Conservation (phyloP, 1,140 invertebrate genomes). For the Zaprionus africanus region DNA sequence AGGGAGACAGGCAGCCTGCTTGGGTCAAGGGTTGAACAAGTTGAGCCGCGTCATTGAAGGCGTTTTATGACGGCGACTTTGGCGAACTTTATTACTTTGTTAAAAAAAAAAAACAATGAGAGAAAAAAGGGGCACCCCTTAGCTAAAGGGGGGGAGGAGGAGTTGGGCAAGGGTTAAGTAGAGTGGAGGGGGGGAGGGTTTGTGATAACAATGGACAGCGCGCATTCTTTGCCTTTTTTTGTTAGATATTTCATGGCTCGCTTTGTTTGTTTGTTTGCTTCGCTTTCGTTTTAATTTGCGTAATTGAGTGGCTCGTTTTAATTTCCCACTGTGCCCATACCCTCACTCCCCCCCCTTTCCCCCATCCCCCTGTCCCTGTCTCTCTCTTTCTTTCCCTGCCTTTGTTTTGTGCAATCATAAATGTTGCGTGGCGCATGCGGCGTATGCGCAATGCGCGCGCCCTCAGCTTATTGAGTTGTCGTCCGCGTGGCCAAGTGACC, state of each 20-base stretch:
- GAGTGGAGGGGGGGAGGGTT: not conserved
- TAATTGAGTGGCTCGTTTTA: conserved; percentile 82
- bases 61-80: conserved; percentile 72
- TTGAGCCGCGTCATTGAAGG: conserved; percentile 76
- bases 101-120: conserved; percentile 27
- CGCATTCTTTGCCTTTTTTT: conserved; percentile 58
- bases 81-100: conserved; percentile 71
- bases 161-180: not conserved
- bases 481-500: conserved; percentile 14
- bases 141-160: not conserved
- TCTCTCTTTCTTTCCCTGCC: too few species aligned
- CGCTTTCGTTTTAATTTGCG: conserved; percentile 80
- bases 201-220: conserved; percentile 26
- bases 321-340: conserved; percentile 41
- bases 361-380: too few species aligned
- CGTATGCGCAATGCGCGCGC: conserved; percentile 40
- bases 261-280: conserved; percentile 54
- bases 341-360: not conserved
- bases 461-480: not conserved
- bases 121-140: conserved; percentile 4
- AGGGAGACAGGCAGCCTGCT: not conserved
- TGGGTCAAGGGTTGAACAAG: conserved; percentile 17
- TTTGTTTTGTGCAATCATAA: conserved; percentile 20
- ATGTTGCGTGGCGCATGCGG: conserved; percentile 41
- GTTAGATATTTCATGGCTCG: conserved; percentile 40